A percentile compares a stretch with the other conserved stretches of the same genome.
These are phyloP conservation scores for Diplolepis rosae DNA, from an alignment of 2,888 invertebrate genomes.

Conservation along the genomic window DNA sequence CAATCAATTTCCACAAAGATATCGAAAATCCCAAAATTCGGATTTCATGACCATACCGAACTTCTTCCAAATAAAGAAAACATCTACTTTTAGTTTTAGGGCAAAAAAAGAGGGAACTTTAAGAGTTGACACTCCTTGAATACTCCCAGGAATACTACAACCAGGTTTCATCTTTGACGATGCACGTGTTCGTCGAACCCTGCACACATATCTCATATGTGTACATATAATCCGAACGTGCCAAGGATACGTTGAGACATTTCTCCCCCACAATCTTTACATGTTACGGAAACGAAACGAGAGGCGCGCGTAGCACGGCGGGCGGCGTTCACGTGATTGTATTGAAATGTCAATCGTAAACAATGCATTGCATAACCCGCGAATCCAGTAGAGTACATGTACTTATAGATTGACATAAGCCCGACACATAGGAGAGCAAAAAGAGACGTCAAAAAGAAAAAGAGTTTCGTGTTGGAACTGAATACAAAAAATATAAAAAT, in stretches of 20 bases:
- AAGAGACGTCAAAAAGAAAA: constrained; percentile 23
- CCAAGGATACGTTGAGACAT: constrained; percentile 67
- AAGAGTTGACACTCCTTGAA: too few relatives aligned
- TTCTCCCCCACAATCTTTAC: constrained; percentile 55
- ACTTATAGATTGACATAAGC: constrained; percentile 58
- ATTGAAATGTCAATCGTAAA: constrained; percentile 70
- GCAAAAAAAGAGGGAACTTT: too few relatives aligned
- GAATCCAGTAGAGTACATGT: constrained; percentile 43
- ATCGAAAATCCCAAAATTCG: too few relatives aligned
- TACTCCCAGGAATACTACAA: neutral
- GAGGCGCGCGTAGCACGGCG: constrained; percentile 36
- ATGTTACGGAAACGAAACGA: constrained; percentile 45
- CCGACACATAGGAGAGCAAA: constrained; percentile 42
- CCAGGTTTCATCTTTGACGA: too few relatives aligned
- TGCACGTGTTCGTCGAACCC: neutral
- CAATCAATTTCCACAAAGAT: too few relatives aligned
- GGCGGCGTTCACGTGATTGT: constrained; percentile 64
- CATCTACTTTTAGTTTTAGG: too few relatives aligned
- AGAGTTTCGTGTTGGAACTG: neutral
- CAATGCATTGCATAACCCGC: constrained; percentile 66
- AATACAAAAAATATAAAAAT: constrained; percentile 32
- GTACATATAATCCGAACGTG: constrained; percentile 41
- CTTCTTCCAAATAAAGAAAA: too few relatives aligned
- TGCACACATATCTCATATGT: neutral
- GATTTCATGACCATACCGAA: too few relatives aligned